Evolutionary conservation across 1,140 invertebrate species (phyloP).

Genomic region (Pomacea maculata): DNA sequence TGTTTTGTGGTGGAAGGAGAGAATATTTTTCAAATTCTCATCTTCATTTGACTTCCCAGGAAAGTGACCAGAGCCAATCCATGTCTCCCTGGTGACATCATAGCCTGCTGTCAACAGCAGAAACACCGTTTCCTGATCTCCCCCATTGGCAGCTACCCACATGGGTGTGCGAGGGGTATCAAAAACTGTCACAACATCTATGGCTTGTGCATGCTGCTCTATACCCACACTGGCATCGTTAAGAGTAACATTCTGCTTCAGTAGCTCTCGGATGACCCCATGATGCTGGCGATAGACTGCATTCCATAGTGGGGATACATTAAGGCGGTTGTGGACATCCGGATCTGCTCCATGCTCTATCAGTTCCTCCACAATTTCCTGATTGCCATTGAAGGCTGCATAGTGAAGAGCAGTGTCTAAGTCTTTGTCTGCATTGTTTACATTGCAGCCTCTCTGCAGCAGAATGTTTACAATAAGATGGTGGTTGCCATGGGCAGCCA

Average conservation of each 20-base stretch:
- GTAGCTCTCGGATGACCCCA: slow-evolving; percentile 43
- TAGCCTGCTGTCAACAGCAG: slow-evolving; percentile 49
- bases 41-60: slow-evolving; percentile 17
- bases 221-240: slow-evolving; percentile 44
- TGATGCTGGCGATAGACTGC: slow-evolving; percentile 44
- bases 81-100: slow-evolving; percentile 43
- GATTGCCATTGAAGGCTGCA: slow-evolving; percentile 53
- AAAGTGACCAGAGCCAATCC: slow-evolving; percentile 40
- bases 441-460: slow-evolving; percentile 48
- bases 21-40: slow-evolving; percentile 22
- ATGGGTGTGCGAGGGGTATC: slow-evolving; percentile 37
- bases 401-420: slow-evolving; percentile 53
- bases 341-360: slow-evolving; percentile 52
- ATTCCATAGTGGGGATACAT: slow-evolving; percentile 56
- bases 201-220: slow-evolving; percentile 44
- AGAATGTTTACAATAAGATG: slow-evolving; percentile 39
- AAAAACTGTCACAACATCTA: slow-evolving; percentile 39
- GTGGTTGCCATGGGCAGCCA: slow-evolving; percentile 51
- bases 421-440: slow-evolving; percentile 56
- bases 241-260: slow-evolving; percentile 49
- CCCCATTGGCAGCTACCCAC: slow-evolving; percentile 44
- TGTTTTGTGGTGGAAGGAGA: slow-evolving; percentile 31
- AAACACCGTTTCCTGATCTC: slow-evolving; percentile 29
- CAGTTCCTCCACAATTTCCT: slow-evolving; percentile 37
- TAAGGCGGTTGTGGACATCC: slow-evolving; percentile 37